phyloP scores from a whole-genome alignment of 2,888 invertebrate genomes.

The Loripinus fragilis region DNA sequence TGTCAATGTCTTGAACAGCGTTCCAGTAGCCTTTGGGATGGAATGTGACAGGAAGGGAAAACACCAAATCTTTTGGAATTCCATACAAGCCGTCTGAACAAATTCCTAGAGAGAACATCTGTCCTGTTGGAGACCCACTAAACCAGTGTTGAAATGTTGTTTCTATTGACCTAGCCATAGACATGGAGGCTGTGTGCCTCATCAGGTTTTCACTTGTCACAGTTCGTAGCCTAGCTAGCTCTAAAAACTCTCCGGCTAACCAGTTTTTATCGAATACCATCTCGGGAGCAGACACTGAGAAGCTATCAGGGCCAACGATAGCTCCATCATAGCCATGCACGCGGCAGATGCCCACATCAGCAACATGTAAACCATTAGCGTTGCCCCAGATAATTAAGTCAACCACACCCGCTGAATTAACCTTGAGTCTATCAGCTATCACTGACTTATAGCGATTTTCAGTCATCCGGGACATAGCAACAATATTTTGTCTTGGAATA shows the following conservation, averaged over 20 bases:
- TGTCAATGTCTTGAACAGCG: conserved; percentile 78
- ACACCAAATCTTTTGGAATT: conserved; percentile 81
- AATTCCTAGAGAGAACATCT: conserved; percentile 80
- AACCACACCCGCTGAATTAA: conserved; percentile 79
- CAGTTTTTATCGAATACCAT: conserved; percentile 81
- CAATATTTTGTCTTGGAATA: conserved; percentile 77
- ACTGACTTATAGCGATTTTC: conserved; percentile 81
- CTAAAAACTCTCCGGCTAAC: conserved; percentile 77
- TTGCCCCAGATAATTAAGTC: conserved; percentile 82
- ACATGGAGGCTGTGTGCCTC: conserved; percentile 66
- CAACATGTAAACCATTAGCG: conserved; percentile 67
- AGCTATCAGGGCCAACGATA: conserved; percentile 80
- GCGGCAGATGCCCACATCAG: conserved; percentile 69
- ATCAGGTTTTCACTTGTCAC: conserved; percentile 57
- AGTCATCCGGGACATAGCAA: conserved; percentile 74
- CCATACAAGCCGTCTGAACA: conserved; percentile 81
- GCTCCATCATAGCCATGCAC: conserved; percentile 81
- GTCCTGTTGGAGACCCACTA: conserved; percentile 75
- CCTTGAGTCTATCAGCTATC: conserved; percentile 75
- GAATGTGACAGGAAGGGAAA: conserved; percentile 81
- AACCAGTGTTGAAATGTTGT: conserved; percentile 78
- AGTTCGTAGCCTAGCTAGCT: conserved; percentile 66
- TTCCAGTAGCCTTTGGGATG: conserved; percentile 78
- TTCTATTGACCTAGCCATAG: conserved; percentile 71
- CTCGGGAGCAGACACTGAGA: conserved; percentile 76